phyloP scores from a whole-genome alignment of 2,113 vertebrate genomes.

The Anhinga rufa region DNA sequence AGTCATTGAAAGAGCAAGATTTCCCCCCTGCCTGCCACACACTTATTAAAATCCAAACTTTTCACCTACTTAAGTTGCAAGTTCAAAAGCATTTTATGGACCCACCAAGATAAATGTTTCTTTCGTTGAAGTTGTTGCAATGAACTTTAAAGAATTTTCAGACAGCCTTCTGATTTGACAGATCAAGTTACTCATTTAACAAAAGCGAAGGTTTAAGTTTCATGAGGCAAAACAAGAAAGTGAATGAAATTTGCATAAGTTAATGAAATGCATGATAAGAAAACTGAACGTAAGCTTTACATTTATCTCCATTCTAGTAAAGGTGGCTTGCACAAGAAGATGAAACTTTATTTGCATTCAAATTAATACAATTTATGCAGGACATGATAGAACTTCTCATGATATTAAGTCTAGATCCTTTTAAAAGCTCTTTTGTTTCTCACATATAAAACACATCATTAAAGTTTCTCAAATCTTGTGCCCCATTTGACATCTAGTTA shows the following conservation, averaged over 20 bases:
- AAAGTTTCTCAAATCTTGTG: not conserved
- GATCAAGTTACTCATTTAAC: not conserved
- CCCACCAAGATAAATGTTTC: not conserved
- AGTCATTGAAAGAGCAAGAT: not conserved
- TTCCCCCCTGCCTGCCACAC: fast-evolving
- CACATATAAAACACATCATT: not conserved
- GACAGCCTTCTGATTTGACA: not conserved
- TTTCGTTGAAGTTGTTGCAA: not conserved
- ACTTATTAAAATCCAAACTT: not conserved
- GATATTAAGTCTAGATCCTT: not conserved
- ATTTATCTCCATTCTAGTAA: not conserved
- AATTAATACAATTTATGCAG: not conserved
- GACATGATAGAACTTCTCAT: not conserved
- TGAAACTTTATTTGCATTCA: not conserved
- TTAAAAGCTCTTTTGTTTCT: not conserved
- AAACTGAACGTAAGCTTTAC: not conserved
- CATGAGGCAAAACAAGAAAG: not conserved
- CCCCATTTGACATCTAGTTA: not conserved
- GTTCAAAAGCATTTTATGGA: not conserved
- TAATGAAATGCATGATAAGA: not conserved
- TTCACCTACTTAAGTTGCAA: not conserved
- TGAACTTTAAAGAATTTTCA: not conserved
- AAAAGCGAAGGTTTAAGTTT: not conserved
- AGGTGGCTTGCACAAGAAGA: not conserved
- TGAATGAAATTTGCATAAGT: not conserved